phyloP scores from a whole-genome alignment of 2,888 invertebrate species.

The Agonopterix arenella region DNA sequence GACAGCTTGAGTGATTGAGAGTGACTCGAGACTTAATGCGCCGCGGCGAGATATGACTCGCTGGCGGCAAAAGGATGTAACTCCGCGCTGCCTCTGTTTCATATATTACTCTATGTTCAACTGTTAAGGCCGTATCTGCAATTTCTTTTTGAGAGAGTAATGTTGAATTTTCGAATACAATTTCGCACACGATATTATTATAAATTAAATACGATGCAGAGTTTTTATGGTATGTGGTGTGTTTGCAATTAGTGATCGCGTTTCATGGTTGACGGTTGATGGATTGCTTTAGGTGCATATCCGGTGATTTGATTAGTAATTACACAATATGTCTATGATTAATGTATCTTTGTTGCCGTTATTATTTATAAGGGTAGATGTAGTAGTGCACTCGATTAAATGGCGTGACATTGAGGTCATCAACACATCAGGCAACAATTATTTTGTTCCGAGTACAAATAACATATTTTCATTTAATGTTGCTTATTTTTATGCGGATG shows the following conservation, averaged over 20 bases:
- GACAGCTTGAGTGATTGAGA: conserved; percentile 76
- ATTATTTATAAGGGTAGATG: no score
- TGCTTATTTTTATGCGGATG: no score
- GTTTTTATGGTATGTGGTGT: conserved; percentile 51
- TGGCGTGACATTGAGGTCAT: no score
- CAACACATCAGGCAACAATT: no score
- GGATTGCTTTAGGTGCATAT: conserved; percentile 21
- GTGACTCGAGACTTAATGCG: conserved; percentile 75
- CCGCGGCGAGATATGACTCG: conserved; percentile 50
- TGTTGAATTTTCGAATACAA: conserved; percentile 10
- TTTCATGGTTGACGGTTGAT: conserved; percentile 39
- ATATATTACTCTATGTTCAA: conserved; percentile 34
- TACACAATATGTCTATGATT: no score
- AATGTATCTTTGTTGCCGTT: no score
- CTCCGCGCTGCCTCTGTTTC: conserved; percentile 23
- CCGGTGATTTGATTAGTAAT: conserved; percentile 5
- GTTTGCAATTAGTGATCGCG: conserved; percentile 53
- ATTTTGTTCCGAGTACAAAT: no score
- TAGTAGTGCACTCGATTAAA: no score
- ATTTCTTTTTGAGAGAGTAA: background rate
- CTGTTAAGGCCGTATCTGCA: conserved; percentile 11
- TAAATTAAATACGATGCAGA: conserved; percentile 65
- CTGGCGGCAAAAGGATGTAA: conserved; percentile 29
- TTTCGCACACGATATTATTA: conserved; percentile 55
- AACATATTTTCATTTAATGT: no score